Evolutionary conservation across 2,113 vertebrate genomes (phyloP), one percentile per base, ranked within the genome.

Genomic region (Callorhinus ursinus): DNA sequence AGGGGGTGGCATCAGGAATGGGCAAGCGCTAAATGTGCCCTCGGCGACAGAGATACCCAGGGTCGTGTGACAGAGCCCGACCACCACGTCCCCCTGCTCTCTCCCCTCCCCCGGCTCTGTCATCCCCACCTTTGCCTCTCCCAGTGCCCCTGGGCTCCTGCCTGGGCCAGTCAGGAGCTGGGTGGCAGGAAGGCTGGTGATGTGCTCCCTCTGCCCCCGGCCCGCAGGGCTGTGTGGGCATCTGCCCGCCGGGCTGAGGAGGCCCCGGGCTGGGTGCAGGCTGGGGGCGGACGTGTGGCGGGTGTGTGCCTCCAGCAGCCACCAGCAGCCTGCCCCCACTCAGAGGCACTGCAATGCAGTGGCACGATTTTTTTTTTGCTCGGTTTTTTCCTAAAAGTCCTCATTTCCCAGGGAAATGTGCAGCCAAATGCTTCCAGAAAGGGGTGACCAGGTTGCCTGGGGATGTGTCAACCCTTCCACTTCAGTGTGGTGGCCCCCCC

Each of bases 291-390:
- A 2, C 0, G 0, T 3, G 57, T 1, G 49, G 46, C 2, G 4
- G 22, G 26, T 18, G 42, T 10, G 36, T 2, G 49, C 63, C 72
- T 67, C 19, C 2, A 1, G 10, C n/a, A 31, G 84, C 95, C 31
- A 36, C 93, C 3, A 28, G 74, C 51, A 49, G 93, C 79, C 61
- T 28, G 76, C 72, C 21, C 71, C 49, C 26, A 4, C 81, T 72
- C 90, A 39, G 81, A 96, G 12, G 69, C 96, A 96, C 98, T 98
- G 98, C 98, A 98, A 96, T 98, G 98, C 98, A 98, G 98, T 97
- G 93, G 87, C 97, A 16, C 21, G 26, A 18, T 76, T 95, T 97
- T 95, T 97, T 96, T 83, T 90, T 80, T 63, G 28, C 12, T 94
- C 53, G 69, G 72, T 92, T 95, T 88, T 85, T 85, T 85, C 92